Evolutionary conservation across 2,113 vertebrate species (phyloP), one percentile per base, ranked within the genome.

Genomic region (Protomyctophum bolini): DNA sequence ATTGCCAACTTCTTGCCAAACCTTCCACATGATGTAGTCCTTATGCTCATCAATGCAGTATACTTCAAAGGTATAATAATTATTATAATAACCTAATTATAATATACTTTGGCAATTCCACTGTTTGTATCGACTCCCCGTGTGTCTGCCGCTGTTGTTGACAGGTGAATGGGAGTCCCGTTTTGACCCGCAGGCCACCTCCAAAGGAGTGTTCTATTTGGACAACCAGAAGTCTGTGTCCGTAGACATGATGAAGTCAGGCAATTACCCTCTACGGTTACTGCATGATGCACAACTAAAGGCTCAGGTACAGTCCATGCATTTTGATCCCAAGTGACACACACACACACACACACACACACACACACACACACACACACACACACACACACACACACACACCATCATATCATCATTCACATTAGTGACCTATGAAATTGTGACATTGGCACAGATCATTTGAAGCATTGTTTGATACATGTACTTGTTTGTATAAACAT

Each of bases 171-270:
- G 96, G 97, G 92, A 77, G 82, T 94, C 80, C 68, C 94, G 90
- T 8, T 98, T 98, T 75, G 93, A 98, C 73, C 90, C 93, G 0
- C 86, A 52, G n/a, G 85, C 85, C 46, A 98, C 97, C 59, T 73
- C 72, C 9, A 90, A 88, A 51, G 93, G 91, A 41, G 45, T 78
- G 0, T 98, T 98, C 85, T 90, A 96, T 82, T 79, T 96, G 61
- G 92, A 95, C 11, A 76, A 88, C 41, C 62, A 93, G 50, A 92
- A 90, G 0, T 78, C 87, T 0, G 94, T 96, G 49, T 87, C 90
- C 0, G 96, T 98, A 67, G 93, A 96, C 78, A 98, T 97, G 96
- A 98, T 98, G 96, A 93, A 89, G 50, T 94, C 92, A 47, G 73
- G 33, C 11, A 89, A 87, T 1, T 96, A 95, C 71, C 90, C 96